Evolutionary conservation across 2,797 vertebrate species (phyloP), one percentile per base, ranked within the genome.

Genomic region (Spinus pinus): DNA sequence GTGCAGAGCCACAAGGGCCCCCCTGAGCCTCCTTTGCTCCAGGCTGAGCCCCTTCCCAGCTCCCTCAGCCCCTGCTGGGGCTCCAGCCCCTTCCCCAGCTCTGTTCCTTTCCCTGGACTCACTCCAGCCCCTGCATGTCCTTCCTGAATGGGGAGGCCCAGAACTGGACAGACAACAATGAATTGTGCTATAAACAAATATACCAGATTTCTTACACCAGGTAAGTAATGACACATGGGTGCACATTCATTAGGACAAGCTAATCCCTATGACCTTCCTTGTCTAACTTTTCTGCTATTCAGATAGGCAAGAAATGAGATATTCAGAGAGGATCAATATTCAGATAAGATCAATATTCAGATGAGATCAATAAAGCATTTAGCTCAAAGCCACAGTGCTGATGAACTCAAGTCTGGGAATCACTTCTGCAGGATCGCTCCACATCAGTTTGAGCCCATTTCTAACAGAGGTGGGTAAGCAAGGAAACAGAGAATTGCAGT

Each of bases 401-500:
- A 96, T 24, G 14, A 30, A 1, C 31, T 80, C 54, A 47, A 86
- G 78, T 88, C 70, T 85, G 21, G 4, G 37, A 87, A 80, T 58
- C 82, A 70, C 49, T 58, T 27, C 51, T 42, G 49, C 44, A 90
- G 85, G 41, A 10, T 28, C 81, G 53, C 77, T 84, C 56, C 22
- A 8, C 47, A 70, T 28, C 17, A 9, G 28, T 57, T 77, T 20
- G n/a, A 84, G 62, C 28, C 61, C 69, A 33, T 83, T 95, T 71
- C 23, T 22, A 71, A 60, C 19, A 65, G 24, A 44, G 33, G 20
- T 35, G 22, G 54, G 27, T 53, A 93, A 93, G 73, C 73, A 94
- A 84, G 53, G 64, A 61, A 90, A 88, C 77, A 66, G 53, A 73
- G 94, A 96, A 97, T 78, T 95, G 58, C 85, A 81, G n/a, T 71